Evolutionary conservation across 2,888 invertebrate genomes (phyloP).

Genomic region (Mantis religiosa): DNA sequence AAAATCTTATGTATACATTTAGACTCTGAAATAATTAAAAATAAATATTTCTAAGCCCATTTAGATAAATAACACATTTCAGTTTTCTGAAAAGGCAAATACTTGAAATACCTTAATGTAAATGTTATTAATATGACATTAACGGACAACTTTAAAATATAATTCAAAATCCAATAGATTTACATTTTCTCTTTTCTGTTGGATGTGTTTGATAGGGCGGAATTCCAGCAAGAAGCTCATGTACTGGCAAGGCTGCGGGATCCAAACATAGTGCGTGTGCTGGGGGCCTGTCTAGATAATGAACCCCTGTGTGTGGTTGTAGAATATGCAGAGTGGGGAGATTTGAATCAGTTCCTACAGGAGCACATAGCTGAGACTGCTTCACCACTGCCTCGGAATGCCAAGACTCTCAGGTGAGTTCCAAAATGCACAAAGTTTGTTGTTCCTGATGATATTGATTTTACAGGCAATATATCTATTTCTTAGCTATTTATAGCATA

Average conservation of each 20-base stretch:
- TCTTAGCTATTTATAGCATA: no score
- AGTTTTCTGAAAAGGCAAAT: no score
- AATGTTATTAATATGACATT: no score
- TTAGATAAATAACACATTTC: no score
- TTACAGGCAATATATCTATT: no score
- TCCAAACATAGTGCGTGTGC: slow-evolving; percentile 69
- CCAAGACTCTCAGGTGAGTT: slow-evolving; percentile 33
- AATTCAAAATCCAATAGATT: no score
- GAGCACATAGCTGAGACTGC: slow-evolving; percentile 67
- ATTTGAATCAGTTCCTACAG: slow-evolving; percentile 76
- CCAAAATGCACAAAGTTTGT: neutral
- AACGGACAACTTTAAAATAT: no score
- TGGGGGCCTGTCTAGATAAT: slow-evolving; percentile 70
- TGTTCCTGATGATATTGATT: no score
- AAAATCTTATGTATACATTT: no score
- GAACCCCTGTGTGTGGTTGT: slow-evolving; percentile 77
- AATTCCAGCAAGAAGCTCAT: slow-evolving; percentile 69
- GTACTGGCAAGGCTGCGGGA: slow-evolving; percentile 63
- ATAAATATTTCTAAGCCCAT: no score
- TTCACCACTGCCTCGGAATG: slow-evolving; percentile 54
- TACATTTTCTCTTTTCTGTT: slow-evolving; percentile 32
- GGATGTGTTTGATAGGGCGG: slow-evolving; percentile 48
- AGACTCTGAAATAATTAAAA: no score
- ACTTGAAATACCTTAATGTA: no score
- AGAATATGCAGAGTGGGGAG: slow-evolving; percentile 79